Evolutionary conservation across 2,888 invertebrate genomes (phyloP).

Genomic region (Andrena camellia): DNA sequence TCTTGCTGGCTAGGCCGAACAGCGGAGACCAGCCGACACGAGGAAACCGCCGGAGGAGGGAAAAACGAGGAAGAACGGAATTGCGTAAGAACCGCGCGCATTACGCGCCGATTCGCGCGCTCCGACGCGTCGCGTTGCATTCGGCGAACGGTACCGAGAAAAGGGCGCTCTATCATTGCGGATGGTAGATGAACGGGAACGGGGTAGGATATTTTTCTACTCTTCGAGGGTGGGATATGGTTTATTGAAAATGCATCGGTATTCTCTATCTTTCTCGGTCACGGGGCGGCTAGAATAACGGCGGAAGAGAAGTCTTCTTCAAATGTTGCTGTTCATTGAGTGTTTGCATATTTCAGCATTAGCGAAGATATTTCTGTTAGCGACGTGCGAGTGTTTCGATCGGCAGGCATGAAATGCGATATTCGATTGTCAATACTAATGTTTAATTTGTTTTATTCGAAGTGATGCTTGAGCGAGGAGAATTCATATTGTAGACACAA

Average conservation of each 20-base stretch:
- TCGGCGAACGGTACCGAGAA: background rate
- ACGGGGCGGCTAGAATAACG: background rate
- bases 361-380: too few relatives aligned
- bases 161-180: conserved; percentile 2
- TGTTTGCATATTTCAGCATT: background rate
- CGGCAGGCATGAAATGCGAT: too few relatives aligned
- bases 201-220: conserved; percentile 9
- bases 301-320: background rate
- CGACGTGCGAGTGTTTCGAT: too few relatives aligned
- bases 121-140: background rate
- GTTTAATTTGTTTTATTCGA: too few relatives aligned
- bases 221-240: background rate
- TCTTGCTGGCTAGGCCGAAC: conserved; percentile 25
- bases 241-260: conserved; percentile 11
- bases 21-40: conserved; percentile 24
- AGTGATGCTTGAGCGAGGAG: too few relatives aligned
- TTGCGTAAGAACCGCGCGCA: conserved; percentile 36
- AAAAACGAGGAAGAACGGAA: conserved; percentile 33
- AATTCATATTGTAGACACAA: too few relatives aligned
- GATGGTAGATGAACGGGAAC: background rate
- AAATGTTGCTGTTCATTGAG: conserved; percentile 14
- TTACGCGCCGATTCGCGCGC: conserved; percentile 1
- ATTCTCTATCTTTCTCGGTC: conserved; percentile 1
- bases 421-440: too few relatives aligned
- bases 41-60: conserved; percentile 27